Conservation (phyloP, 2,797 vertebrate species). For the Distichodus sexfasciatus region DNA sequence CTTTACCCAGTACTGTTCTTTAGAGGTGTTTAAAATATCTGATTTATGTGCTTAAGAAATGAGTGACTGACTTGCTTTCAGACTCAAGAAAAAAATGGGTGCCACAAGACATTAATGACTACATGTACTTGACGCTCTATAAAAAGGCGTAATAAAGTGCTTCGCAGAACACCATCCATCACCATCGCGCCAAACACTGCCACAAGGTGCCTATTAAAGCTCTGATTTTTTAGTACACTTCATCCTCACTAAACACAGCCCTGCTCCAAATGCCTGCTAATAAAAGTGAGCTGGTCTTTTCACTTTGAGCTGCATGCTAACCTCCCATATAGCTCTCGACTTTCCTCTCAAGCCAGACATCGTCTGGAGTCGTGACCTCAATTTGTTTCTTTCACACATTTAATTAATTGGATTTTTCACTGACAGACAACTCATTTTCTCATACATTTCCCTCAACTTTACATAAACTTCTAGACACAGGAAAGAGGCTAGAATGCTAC, state of each 20-base stretch:
- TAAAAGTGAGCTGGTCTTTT: no score
- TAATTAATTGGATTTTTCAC: no score
- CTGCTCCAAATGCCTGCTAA: slow-evolving; percentile 66
- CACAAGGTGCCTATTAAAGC: not conserved
- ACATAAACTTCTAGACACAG: no score
- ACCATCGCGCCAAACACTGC: not conserved
- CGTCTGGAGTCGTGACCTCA: not conserved
- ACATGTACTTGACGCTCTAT: no score
- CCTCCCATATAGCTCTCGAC: no score
- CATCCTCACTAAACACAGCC: slow-evolving; percentile 73
- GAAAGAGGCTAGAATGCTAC: no score
- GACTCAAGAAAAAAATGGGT: not conserved
- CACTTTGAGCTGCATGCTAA: no score
- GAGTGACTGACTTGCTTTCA: not conserved
- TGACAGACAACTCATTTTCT: not conserved
- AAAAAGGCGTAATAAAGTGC: no score
- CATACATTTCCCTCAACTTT: no score
- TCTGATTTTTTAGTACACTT: slow-evolving; percentile 58
- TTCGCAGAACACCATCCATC: no score
- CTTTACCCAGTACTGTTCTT: not conserved
- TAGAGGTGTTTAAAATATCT: not conserved
- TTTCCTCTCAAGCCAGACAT: no score
- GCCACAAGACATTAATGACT: no score
- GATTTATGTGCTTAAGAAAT: not conserved
- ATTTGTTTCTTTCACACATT: not conserved